phyloP scores from a whole-genome alignment of 2,113 vertebrate species.

The Neogale vison region DNA sequence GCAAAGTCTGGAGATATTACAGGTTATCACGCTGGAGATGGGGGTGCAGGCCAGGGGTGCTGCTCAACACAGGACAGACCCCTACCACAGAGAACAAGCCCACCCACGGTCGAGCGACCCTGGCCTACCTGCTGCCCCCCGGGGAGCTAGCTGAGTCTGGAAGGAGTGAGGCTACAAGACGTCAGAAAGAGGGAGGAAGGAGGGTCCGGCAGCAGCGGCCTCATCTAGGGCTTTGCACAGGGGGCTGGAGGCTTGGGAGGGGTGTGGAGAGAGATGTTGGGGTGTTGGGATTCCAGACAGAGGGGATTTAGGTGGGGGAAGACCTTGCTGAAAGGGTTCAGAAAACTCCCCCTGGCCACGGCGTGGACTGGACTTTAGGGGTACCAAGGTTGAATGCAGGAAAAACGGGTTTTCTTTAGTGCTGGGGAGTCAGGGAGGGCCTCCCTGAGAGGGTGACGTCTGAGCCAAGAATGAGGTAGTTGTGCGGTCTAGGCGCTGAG shows the following conservation, averaged over 20 bases:
- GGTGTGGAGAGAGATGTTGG: neutral
- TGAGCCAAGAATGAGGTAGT: neutral
- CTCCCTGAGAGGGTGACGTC: neutral
- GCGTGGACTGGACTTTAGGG: neutral
- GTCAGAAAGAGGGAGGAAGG: neutral
- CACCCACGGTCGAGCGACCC: fast-evolving
- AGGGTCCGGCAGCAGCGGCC: fast-evolving
- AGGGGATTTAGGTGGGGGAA: too few relatives aligned
- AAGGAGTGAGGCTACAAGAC: fast-evolving
- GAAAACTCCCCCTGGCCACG: neutral
- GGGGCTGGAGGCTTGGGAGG: neutral
- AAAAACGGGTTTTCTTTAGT: neutral
- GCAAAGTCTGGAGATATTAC: neutral
- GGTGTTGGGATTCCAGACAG: neutral
- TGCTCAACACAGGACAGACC: neutral
- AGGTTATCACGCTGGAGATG: neutral
- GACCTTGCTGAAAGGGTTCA: neutral
- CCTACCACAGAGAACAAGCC: neutral
- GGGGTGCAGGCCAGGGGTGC: neutral
- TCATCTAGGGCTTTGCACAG: neutral
- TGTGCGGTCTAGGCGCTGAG: neutral
- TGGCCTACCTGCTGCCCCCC: too few relatives aligned
- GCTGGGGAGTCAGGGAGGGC: neutral
- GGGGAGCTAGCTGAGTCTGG: neutral
- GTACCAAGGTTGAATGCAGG: neutral